phyloP scores from a whole-genome alignment of 2,888 invertebrate species.

The Norana najaformis region DNA sequence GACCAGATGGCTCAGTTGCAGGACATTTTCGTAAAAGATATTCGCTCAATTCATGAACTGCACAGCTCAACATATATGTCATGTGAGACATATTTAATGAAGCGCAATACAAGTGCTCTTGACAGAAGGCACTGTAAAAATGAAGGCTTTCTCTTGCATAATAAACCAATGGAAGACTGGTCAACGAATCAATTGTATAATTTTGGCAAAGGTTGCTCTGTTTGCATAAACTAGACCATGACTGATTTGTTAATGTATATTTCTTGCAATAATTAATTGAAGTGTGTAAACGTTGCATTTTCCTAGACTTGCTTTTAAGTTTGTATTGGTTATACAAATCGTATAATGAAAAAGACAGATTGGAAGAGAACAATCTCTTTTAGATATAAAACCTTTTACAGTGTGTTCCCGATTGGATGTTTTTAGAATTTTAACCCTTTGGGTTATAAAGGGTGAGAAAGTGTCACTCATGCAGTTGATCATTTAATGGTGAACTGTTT shows the following conservation, averaged over 20 bases:
- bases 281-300: constrained; percentile 9
- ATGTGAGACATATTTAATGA: neutral
- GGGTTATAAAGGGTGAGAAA: neutral
- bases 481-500: neutral
- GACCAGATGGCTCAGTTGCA: neutral
- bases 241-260: neutral
- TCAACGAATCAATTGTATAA: neutral
- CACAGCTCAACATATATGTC: neutral
- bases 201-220: neutral
- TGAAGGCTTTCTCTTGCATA: neutral
- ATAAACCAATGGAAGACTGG: neutral
- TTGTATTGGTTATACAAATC: neutral
- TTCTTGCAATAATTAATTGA: constrained; percentile 3
- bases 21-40: neutral
- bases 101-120: no score
- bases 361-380: neutral
- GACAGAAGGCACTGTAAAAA: neutral
- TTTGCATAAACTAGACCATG: neutral
- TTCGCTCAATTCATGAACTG: neutral
- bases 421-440: neutral
- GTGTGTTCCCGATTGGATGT: neutral
- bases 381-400: neutral
- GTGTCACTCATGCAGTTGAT: neutral
- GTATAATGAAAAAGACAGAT: neutral
- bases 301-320: neutral